Percentiles rank a stretch among this genome's conserved stretches.
Conservation (phyloP, 2,113 vertebrate species). For the Bubalus kerabau region DNA sequence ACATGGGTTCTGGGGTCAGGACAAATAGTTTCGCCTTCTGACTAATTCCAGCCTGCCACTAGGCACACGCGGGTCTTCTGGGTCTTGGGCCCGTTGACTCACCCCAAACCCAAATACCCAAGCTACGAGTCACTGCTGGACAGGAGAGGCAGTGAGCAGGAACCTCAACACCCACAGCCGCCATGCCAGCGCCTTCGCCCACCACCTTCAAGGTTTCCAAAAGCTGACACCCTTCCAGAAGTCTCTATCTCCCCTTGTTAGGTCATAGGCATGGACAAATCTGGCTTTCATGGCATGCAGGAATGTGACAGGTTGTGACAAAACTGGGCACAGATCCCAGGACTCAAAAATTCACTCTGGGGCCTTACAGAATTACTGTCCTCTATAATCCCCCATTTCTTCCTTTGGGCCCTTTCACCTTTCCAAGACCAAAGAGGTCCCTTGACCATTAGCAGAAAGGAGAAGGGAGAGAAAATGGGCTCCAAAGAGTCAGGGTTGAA, state of each 20-base stretch:
- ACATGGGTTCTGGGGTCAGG: not conserved
- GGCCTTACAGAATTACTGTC: not conserved
- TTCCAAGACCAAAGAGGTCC: not conserved
- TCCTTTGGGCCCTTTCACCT: not conserved
- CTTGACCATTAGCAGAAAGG: not conserved
- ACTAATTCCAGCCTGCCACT: not conserved
- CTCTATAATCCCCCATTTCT: not conserved
- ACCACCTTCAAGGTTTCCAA: not conserved
- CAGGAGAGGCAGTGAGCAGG: not conserved
- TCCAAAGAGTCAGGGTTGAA: not conserved
- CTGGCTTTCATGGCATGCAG: not conserved
- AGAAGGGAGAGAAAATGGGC: not conserved
- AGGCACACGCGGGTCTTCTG: not conserved
- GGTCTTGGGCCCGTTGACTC: slow-evolving; percentile 20
- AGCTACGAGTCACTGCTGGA: not conserved
- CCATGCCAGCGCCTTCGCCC: not conserved
- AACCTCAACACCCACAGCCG: not conserved
- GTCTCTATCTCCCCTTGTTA: not conserved
- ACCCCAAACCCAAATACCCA: slow-evolving; percentile 20
- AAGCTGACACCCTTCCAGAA: not conserved
- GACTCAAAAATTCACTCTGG: not conserved
- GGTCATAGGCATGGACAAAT: not conserved
- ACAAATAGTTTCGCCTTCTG: not conserved
- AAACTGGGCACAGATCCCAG: not conserved
- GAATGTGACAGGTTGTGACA: not conserved